Evolutionary conservation across 2,888 invertebrate genomes (phyloP), one percentile per base, ranked within the genome.

Genomic region (Oscheius sp.): DNA sequence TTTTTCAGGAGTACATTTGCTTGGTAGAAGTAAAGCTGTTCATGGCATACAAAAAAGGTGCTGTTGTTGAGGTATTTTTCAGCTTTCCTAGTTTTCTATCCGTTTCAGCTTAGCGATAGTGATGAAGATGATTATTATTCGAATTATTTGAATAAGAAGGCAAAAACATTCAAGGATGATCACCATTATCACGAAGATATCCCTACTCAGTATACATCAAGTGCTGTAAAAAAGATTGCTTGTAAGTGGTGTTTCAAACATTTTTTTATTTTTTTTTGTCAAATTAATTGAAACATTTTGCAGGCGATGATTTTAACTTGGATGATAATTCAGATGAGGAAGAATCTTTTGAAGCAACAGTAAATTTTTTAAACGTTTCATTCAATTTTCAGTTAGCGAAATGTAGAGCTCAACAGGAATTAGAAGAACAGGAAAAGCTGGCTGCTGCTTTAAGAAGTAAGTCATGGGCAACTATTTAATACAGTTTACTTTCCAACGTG

Each of bases 121-220:
- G 50, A 50, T 26, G 50, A 50, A 12, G 50, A 26, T 22, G 50
- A 50, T 24, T 50, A 26, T n/a, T 50, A 50, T 28, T 22, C 50
- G n/a, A 50, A 50, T 28, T 50, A 26, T n/a, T 26, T 50, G 6
- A 30, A 8, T 26, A 50, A 26, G 12, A 22, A 26, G 14, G 6
- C 26, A 4, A 14, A 41, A 6, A 20, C 4, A 41, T 14, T 17
- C 3, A 20, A 41, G 20, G 12, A 17, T 6, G 50, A 26, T 50
- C 12, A n/a, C 30, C 50, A n/a, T 26, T n/a, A 50, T 14, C 24
- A n/a, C 12, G 50, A 50, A 9, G 8, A 20, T 26, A 26, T 41
- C 20, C 14, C n/a, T n/a, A n/a, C n/a, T n/a, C n/a, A n/a, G n/a
- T n/a, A n/a, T n/a, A n/a, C n/a, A n/a, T n/a, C n/a, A n/a, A n/a